Conservation (phyloP, 2,113 vertebrate genomes). For the Phylloscopus whistleri region DNA sequence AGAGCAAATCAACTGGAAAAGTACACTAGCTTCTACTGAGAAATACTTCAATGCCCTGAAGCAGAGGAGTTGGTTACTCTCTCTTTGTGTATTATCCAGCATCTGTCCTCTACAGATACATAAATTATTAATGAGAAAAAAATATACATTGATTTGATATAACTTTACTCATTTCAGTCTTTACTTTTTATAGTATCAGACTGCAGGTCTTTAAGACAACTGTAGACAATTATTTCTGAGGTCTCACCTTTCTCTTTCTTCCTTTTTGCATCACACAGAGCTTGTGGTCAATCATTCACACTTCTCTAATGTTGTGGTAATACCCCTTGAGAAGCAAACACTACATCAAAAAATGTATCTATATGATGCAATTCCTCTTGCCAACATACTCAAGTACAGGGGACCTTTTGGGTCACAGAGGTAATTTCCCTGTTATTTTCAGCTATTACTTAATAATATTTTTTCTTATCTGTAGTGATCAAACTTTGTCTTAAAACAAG, state of each 20-base stretch:
- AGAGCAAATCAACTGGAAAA: neutral
- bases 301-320: neutral
- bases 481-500: neutral
- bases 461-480: neutral
- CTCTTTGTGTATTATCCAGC: neutral
- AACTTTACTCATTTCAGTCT: neutral
- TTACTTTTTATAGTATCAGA: neutral
- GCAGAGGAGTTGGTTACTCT: neutral
- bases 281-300: accelerated
- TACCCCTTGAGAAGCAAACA: neutral
- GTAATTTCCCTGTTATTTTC: neutral
- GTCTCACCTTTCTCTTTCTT: neutral
- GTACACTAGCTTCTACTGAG: neutral
- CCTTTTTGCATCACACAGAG: neutral
- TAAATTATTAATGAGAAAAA: neutral
- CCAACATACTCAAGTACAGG: neutral
- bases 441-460: neutral
- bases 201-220: neutral
- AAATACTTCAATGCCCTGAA: neutral
- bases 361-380: neutral
- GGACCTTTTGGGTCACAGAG: neutral
- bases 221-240: neutral
- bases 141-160: neutral
- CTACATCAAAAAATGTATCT: neutral
- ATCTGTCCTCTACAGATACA: neutral